phyloP scores from a whole-genome alignment of 2,888 invertebrate genomes.

The Drosophila algonquin region DNA sequence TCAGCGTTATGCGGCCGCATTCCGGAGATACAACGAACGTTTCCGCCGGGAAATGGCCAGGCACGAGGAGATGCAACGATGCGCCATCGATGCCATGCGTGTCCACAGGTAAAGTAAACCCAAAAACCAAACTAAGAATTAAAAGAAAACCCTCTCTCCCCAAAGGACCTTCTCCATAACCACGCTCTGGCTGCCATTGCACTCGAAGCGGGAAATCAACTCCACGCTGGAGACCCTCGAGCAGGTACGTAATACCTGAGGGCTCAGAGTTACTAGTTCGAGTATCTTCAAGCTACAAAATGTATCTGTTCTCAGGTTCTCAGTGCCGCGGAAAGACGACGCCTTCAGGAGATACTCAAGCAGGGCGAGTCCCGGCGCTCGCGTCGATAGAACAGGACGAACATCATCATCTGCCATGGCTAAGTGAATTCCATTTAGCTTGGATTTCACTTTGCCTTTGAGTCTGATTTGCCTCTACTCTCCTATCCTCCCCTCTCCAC shows the following conservation, averaged over 20 bases:
- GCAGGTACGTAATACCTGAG: slow-evolving; percentile 62
- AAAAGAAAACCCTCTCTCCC: neutral
- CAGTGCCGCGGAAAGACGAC: slow-evolving; percentile 82
- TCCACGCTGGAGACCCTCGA: slow-evolving; percentile 82
- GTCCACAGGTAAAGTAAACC: slow-evolving; percentile 81
- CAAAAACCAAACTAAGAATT: slow-evolving; percentile 8
- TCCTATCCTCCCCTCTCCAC: slow-evolving; percentile 2
- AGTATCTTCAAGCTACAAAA: neutral
- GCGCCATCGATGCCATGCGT: slow-evolving; percentile 83
- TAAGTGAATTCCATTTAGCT: slow-evolving; percentile 53
- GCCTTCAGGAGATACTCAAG: slow-evolving; percentile 82
- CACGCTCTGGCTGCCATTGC: slow-evolving; percentile 83
- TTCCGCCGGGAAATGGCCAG: slow-evolving; percentile 83
- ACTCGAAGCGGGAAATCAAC: slow-evolving; percentile 83
- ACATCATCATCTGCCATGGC: slow-evolving; percentile 33
- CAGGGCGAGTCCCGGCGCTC: slow-evolving; percentile 62
- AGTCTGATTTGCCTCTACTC: slow-evolving; percentile 29
- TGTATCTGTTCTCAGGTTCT: slow-evolving; percentile 65
- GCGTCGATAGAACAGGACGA: slow-evolving; percentile 48
- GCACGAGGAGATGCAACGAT: slow-evolving; percentile 83
- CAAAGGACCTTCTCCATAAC: slow-evolving; percentile 83
- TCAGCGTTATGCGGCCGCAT: slow-evolving; percentile 81
- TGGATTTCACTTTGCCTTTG: slow-evolving; percentile 59
- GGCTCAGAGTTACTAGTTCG: slow-evolving; percentile 3
- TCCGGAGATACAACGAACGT: slow-evolving; percentile 82